phyloP scores from a whole-genome alignment of 2,888 invertebrate genomes.

The Chelonus formosanus region DNA sequence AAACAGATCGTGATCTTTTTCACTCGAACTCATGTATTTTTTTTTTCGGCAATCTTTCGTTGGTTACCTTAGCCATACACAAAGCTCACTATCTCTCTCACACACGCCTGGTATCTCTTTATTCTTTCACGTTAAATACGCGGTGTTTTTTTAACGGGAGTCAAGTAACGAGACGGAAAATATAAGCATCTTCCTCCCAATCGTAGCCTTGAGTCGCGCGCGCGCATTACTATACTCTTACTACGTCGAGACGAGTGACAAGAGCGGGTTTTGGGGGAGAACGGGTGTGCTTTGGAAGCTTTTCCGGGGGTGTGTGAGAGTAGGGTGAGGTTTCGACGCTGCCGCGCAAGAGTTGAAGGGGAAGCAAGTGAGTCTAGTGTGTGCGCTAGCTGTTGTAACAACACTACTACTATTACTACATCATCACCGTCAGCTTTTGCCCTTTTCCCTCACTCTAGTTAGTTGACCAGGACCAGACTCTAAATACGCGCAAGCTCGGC shows the following conservation, averaged over 20 bases:
- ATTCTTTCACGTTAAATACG: slow-evolving; percentile 19
- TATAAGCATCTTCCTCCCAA: slow-evolving; percentile 38
- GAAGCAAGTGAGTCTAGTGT: neutral
- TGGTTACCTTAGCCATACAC: neutral
- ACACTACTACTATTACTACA: slow-evolving; percentile 24
- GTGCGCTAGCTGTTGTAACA: slow-evolving; percentile 5
- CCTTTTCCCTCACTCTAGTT: slow-evolving; percentile 23
- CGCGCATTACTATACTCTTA: slow-evolving; percentile 55
- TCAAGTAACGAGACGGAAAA: slow-evolving; percentile 34
- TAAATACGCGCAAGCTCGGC: slow-evolving; percentile 57
- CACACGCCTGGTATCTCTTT: neutral
- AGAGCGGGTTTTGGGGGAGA: slow-evolving; percentile 43
- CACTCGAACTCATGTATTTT: no score
- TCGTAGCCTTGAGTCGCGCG: slow-evolving; percentile 48
- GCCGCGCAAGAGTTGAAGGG: slow-evolving; percentile 12
- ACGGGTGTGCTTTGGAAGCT: slow-evolving; percentile 2
- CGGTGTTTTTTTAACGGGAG: slow-evolving; percentile 19
- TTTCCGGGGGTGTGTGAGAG: slow-evolving; percentile 12
- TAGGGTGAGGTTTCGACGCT: slow-evolving; percentile 21
- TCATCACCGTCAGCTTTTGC: slow-evolving; percentile 24
- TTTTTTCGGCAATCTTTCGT: no score
- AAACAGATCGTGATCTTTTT: no score
- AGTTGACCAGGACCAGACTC: slow-evolving; percentile 41
- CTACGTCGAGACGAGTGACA: slow-evolving; percentile 52
- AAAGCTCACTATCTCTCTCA: neutral